Base-by-base conservation (phyloP, 2,113 vertebrate genomes). In the Colossoma macropomum region DNA sequence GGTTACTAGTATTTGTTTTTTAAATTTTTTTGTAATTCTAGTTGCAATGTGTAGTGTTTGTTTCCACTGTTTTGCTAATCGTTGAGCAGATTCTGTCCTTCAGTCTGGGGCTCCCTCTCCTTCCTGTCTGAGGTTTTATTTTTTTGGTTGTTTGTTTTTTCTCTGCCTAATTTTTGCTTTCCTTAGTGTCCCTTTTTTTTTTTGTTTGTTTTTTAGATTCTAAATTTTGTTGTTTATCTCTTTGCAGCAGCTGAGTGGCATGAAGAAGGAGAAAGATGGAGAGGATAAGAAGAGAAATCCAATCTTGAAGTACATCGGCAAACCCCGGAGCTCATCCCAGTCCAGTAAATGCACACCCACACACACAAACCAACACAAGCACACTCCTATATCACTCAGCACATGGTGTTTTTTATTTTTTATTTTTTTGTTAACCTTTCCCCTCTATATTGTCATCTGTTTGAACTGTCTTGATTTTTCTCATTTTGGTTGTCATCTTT, bases 251-350 rank as follows among this genome's bases (percentile, higher is more conserved):
- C 95, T 94, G 89, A 96, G 94, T 86, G 92, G 94, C 11, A 83
- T 89, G 3, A 98, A 95, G 91, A 97, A 96, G 86, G 97, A 98
- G 1, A 94, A 92, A 72, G 94, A 96, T 62, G 89, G 95, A 75
- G 97, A 99, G 34, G 97, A 98, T 82, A 96, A 93, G 92, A 96
- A 94, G 84, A 92, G 96, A 32, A 99, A 98, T 83, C 97, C 97
- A 32, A 96, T 99, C 90, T 94, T 99, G 82, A 98, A 96, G 85
- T 98, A 98, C 91, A 98, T 99, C 1, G 95, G 94, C 80, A 99
- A 99, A 86, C 97, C 97, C 48, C 94, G 92, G 78, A 91, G 89
- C 90, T 91, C 95, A 0, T 95, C 97, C 3, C 97, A 98, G 90
- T 98, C 95, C 91, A 96, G 97, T 99, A 93, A 97, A 94, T 63